Percentiles rank a stretch among this genome's conserved stretches.
These are phyloP conservation scores for Schizaphis graminum DNA, from an alignment of 2,888 invertebrate genomes.

Conservation along the genomic window DNA sequence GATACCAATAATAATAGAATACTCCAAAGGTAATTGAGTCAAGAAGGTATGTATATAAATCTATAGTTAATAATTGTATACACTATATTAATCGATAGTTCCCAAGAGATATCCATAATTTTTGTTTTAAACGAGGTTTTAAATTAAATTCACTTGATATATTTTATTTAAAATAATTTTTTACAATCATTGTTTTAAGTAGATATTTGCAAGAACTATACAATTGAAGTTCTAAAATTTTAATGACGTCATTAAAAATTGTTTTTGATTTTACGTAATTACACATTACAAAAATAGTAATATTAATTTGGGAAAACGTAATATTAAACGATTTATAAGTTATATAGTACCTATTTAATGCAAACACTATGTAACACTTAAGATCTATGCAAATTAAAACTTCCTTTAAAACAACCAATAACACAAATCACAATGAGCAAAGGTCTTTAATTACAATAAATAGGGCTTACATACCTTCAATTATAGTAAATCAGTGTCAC, in stretches of 20 bases:
- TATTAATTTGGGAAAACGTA: not conserved
- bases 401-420: not conserved
- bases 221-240: not conserved
- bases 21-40: not conserved
- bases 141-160: not conserved
- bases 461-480: conserved; percentile 11
- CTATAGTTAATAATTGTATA: not conserved
- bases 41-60: not conserved
- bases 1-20: not conserved
- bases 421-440: not conserved
- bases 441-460: not conserved
- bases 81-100: not conserved
- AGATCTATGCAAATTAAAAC: not conserved
- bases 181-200: too few species aligned
- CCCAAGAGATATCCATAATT: not conserved
- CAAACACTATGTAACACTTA: not conserved
- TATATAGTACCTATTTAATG: not conserved
- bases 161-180: not conserved
- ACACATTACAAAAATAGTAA: not conserved
- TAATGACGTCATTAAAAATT: not conserved
- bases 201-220: not conserved
- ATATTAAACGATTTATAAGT: not conserved
- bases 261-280: not conserved
- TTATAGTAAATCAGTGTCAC: conserved; percentile 41
- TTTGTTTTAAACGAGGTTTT: not conserved